phyloP scores from a whole-genome alignment of 2,888 invertebrate genomes.

The Sabatieria punctata region DNA sequence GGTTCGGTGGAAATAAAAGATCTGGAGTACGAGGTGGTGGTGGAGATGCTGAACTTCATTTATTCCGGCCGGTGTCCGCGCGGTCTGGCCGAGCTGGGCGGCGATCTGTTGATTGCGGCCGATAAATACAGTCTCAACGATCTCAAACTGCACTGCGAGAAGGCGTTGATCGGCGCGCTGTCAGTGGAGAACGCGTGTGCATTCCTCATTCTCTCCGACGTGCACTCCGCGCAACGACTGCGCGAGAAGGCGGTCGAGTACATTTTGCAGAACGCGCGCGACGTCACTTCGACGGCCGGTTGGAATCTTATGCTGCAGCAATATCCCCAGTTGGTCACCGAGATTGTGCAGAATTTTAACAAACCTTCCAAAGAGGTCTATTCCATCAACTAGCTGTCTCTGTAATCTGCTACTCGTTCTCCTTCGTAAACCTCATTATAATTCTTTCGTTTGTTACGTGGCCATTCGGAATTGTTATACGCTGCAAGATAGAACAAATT shows the following conservation, averaged over 20 bases:
- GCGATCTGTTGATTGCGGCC: slow-evolving; percentile 28
- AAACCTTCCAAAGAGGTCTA: no score
- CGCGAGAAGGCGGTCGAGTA: slow-evolving; percentile 22
- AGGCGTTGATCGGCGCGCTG: slow-evolving; percentile 20
- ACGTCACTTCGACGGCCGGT: slow-evolving; percentile 17
- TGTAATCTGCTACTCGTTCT: no score
- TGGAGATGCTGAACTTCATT: slow-evolving; percentile 29
- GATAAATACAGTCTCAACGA: slow-evolving; percentile 29
- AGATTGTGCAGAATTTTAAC: slow-evolving; percentile 19
- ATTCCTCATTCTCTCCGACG: slow-evolving; percentile 26
- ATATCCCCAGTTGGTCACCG: slow-evolving; percentile 25
- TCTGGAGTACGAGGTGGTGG: slow-evolving; percentile 26
- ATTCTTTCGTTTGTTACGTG: no score
- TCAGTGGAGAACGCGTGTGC: slow-evolving; percentile 26
- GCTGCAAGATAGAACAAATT: no score
- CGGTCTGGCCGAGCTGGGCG: slow-evolving; percentile 25
- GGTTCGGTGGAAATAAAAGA: slow-evolving; percentile 24
- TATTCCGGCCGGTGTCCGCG: slow-evolving; percentile 24
- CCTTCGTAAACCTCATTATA: no score
- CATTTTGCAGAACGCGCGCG: slow-evolving; percentile 21
- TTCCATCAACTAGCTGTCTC: no score
- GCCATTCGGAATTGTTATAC: no score
- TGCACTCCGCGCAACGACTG: slow-evolving; percentile 20
- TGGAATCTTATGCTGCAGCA: slow-evolving; percentile 20
- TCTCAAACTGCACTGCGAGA: slow-evolving; percentile 23